phyloP scores from a whole-genome alignment of 2,113 vertebrate species.

The Nansenia antarctica region DNA sequence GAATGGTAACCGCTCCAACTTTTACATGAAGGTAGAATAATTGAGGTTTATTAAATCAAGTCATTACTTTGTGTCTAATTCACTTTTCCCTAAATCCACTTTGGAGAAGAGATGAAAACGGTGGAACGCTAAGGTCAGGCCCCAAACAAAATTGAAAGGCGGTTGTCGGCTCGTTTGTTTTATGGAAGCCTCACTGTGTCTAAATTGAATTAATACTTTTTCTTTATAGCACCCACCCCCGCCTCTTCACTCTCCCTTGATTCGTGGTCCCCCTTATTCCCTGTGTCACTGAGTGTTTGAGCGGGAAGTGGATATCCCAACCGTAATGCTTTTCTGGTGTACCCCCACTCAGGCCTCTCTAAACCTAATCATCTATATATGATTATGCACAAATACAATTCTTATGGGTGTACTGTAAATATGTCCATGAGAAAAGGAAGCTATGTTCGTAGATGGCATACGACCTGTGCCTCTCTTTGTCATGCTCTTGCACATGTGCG shows the following conservation, averaged over 20 bases:
- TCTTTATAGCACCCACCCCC: conserved; percentile 18
- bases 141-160: conserved; percentile 50
- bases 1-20: neutral
- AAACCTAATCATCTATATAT: conserved; percentile 38
- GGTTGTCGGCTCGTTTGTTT: conserved; percentile 38
- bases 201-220: conserved; percentile 45
- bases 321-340: conserved; percentile 36
- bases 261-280: conserved; percentile 19
- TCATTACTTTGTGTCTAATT: conserved; percentile 56
- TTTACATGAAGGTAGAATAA: conserved; percentile 40
- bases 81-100: conserved; percentile 50
- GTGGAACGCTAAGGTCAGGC: conserved; percentile 39
- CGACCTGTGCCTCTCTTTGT: too few relatives aligned
- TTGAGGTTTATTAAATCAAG: conserved; percentile 56
- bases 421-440: too few relatives aligned
- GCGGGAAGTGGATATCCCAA: conserved; percentile 12
- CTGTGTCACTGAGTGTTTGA: conserved; percentile 1
- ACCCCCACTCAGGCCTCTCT: conserved; percentile 1
- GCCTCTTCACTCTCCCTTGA: neutral
- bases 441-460: too few relatives aligned
- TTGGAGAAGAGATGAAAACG: conserved; percentile 48
- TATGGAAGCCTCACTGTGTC: conserved; percentile 36
- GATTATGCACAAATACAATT: conserved; percentile 10
- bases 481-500: too few relatives aligned
- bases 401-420: too few relatives aligned